These are phyloP conservation scores for Trichonephila clavata DNA, from an alignment of 1,140 invertebrate genomes.

Conservation along the genomic window DNA sequence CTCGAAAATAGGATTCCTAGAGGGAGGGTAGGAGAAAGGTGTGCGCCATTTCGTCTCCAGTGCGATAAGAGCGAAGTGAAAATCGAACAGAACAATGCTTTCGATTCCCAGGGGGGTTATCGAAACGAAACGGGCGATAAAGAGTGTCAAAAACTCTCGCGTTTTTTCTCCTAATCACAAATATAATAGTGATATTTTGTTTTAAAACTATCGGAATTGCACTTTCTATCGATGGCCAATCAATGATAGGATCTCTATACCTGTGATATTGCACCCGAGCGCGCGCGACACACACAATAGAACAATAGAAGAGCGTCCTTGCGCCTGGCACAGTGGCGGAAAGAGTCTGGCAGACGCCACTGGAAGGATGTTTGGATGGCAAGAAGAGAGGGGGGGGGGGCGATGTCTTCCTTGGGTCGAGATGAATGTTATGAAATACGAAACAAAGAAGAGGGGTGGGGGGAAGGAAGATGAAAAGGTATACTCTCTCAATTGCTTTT, in stretches of 20 bases:
- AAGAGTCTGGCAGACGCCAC: constrained; percentile 13
- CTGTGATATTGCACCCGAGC: neutral
- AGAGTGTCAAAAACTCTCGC: neutral
- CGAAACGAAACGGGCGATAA: neutral
- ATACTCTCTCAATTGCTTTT: too few species aligned
- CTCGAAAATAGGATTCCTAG: neutral
- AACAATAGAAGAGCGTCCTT: neutral
- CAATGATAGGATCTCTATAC: neutral
- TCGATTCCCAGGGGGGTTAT: constrained; percentile 10
- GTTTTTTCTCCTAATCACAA: neutral
- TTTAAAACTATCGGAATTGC: neutral
- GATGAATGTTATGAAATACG: neutral
- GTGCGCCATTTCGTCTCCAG: neutral
- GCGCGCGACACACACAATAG: neutral
- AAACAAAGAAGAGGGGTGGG: neutral
- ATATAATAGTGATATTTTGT: neutral
- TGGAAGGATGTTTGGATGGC: neutral
- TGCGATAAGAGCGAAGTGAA: neutral
- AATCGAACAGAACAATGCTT: constrained; percentile 8
- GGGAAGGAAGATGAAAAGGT: neutral
- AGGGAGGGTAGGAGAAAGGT: neutral
- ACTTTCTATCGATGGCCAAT: neutral
- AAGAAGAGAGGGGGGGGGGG: neutral
- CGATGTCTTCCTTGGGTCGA: neutral
- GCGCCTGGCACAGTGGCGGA: neutral